phyloP scores from a whole-genome alignment of 2,888 invertebrate genomes.

The Petrolisthes cinctipes region DNA sequence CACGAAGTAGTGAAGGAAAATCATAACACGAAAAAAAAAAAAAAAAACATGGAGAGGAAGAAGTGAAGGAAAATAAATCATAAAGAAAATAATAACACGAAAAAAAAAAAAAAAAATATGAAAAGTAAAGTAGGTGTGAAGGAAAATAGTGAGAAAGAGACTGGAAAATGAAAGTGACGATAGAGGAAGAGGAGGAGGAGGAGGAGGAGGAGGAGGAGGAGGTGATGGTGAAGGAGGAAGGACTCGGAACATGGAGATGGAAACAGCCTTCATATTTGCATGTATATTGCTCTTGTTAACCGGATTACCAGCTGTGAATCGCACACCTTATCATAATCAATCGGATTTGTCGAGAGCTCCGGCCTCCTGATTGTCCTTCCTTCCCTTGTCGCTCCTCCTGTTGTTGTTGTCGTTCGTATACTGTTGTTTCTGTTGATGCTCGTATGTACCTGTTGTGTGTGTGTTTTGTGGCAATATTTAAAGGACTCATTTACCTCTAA shows the following conservation, averaged over 20 bases:
- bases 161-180: not conserved
- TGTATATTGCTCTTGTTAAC: conserved; percentile 12
- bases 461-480: too few relatives aligned
- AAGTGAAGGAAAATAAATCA: not conserved
- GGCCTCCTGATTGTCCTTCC: not conserved
- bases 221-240: not conserved
- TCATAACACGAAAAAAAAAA: too few relatives aligned
- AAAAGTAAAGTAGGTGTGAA: not conserved
- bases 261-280: not conserved
- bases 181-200: not conserved
- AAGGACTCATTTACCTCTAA: too few relatives aligned
- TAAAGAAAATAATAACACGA: not conserved
- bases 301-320: not conserved
- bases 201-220: not conserved
- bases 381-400: not conserved
- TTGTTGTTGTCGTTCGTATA: too few relatives aligned
- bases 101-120: not conserved
- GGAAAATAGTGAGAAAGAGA: not conserved
- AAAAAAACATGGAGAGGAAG: too few relatives aligned
- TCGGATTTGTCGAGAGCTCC: not conserved
- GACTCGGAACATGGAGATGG: not conserved
- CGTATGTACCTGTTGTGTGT: too few relatives aligned
- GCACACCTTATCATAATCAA: conserved; percentile 9
- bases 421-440: too few relatives aligned
- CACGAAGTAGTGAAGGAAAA: not conserved